Percentiles rank a stretch among this genome's conserved stretches.
Evolutionary conservation across 2,888 invertebrate species (phyloP).

Genomic region (Gortyna flavago): DNA sequence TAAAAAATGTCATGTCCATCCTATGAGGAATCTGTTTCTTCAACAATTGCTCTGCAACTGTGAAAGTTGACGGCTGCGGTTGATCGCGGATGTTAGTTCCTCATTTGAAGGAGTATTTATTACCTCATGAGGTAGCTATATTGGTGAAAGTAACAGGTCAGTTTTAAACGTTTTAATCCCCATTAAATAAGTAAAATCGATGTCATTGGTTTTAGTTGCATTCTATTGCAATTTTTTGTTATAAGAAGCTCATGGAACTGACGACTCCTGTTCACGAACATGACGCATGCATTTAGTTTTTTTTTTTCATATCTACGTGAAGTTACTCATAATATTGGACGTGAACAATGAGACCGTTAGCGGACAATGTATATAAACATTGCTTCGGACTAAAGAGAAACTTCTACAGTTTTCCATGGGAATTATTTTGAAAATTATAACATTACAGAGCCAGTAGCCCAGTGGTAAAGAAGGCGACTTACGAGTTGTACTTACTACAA

Average conservation of each 20-base stretch:
- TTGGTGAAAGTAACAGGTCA: too few relatives aligned
- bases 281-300: not conserved
- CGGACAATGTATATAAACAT: constrained; percentile 31
- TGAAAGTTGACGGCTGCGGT: too few relatives aligned
- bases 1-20: too few relatives aligned
- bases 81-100: too few relatives aligned
- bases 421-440: not conserved
- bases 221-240: too few relatives aligned
- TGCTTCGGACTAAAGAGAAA: not conserved
- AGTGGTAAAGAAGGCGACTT: not conserved
- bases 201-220: too few relatives aligned
- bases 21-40: too few relatives aligned
- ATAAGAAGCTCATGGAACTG: not conserved
- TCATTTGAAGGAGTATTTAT: too few relatives aligned
- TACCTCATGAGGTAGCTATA: too few relatives aligned
- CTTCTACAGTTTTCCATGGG: not conserved
- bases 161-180: too few relatives aligned
- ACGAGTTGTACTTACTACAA: not conserved
- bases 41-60: too few relatives aligned
- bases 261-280: not conserved
- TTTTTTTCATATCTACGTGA: not conserved
- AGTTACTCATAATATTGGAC: constrained; percentile 15
- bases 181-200: too few relatives aligned
- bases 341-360: constrained; percentile 35
- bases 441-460: not conserved